phyloP scores from a whole-genome alignment of 2,888 invertebrate species.

The Yponomeuta evonymella region DNA sequence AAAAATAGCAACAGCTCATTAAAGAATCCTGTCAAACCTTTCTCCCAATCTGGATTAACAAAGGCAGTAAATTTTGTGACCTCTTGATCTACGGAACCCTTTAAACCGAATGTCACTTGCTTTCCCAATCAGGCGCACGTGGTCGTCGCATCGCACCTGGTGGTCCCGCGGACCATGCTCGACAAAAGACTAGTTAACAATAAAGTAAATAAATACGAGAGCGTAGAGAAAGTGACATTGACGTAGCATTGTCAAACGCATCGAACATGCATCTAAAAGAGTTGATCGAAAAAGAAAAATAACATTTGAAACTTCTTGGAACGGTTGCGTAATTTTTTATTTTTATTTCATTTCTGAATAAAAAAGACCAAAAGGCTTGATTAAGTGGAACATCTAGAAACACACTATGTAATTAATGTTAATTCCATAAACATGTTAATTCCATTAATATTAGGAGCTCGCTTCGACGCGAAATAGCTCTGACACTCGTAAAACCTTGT shows the following conservation, averaged over 20 bases:
- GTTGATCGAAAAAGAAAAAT: background rate
- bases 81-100: background rate
- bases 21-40: no score
- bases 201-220: slow-evolving; percentile 2
- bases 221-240: background rate
- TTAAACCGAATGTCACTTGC: background rate
- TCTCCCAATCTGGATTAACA: no score
- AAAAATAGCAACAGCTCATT: no score
- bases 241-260: background rate
- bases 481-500: background rate
- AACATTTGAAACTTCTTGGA: background rate
- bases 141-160: background rate
- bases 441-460: background rate
- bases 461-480: background rate
- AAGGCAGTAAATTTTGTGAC: no score
- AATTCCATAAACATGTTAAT: background rate
- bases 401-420: background rate
- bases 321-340: background rate
- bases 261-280: background rate
- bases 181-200: background rate
- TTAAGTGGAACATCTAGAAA: background rate
- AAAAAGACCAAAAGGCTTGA: background rate
- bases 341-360: background rate
- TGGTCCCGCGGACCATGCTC: background rate
- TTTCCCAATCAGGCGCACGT: background rate